phyloP scores from a whole-genome alignment of 2,113 vertebrate species.

The Hypomesus transpacificus region DNA sequence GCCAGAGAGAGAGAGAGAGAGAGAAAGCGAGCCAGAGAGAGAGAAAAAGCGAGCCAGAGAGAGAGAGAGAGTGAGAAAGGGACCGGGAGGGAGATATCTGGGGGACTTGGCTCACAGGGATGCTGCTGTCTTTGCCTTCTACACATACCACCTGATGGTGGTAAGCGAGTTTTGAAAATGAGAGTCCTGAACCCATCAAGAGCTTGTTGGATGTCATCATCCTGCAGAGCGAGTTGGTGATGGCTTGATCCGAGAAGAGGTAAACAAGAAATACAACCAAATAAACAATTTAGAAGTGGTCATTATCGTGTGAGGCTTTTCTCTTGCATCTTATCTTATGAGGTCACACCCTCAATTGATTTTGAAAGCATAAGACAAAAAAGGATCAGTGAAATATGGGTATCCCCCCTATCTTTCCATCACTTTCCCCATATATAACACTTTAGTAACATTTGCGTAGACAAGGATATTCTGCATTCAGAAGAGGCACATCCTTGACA shows the following conservation, averaged over 20 bases:
- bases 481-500: no score
- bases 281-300: not conserved
- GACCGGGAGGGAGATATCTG: slow-evolving; percentile 1
- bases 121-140: slow-evolving; percentile 46
- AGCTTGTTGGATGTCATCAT: slow-evolving; percentile 41
- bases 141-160: slow-evolving; percentile 31
- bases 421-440: no score
- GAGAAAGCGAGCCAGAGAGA: not conserved
- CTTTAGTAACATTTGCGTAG: no score
- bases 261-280: slow-evolving; percentile 27
- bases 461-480: no score
- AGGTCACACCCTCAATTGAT: no score
- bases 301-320: no score
- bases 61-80: slow-evolving; percentile 10
- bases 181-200: slow-evolving; percentile 23
- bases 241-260: slow-evolving; percentile 33
- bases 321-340: no score
- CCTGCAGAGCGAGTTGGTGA: slow-evolving; percentile 23
- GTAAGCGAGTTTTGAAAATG: slow-evolving; percentile 10
- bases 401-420: no score
- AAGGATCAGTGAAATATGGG: no score
- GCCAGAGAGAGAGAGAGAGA: slow-evolving; percentile 7
- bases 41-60: slow-evolving; percentile 10
- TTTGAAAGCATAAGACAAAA: no score
- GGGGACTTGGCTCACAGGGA: slow-evolving; percentile 46